A percentile compares a stretch with the other conserved stretches of the same genome.
These are phyloP conservation scores for Equus quagga DNA, from an alignment of 2,113 vertebrate genomes.

Conservation along the genomic window DNA sequence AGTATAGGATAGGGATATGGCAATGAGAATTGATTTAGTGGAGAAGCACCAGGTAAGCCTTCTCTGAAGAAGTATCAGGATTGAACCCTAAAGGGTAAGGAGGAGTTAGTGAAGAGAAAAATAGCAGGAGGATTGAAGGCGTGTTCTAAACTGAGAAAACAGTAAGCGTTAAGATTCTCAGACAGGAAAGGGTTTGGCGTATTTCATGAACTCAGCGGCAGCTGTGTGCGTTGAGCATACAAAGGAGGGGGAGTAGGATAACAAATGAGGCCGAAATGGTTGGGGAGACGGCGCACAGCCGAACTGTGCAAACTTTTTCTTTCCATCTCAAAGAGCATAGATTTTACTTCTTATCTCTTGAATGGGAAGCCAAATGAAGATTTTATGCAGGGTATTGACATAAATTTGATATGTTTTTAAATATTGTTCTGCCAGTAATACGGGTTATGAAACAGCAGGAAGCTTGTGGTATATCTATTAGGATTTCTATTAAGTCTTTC, in stretches of 20 bases:
- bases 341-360: not conserved
- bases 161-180: not conserved
- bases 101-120: not conserved
- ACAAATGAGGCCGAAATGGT: not conserved
- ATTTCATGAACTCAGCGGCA: not conserved
- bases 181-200: not conserved
- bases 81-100: not conserved
- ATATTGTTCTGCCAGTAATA: not conserved
- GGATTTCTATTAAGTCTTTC: not conserved
- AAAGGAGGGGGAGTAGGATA: not conserved
- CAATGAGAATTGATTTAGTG: not conserved
- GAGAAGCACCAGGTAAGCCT: not conserved
- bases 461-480: not conserved
- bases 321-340: not conserved
- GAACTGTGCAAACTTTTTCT: not conserved
- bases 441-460: not conserved
- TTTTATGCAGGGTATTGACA: not conserved
- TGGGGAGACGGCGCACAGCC: not conserved
- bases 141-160: not conserved
- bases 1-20: not conserved
- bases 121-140: not conserved
- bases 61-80: not conserved
- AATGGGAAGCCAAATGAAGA: not conserved
- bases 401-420: not conserved
- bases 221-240: not conserved